Base-by-base conservation (phyloP, 2,797 vertebrate genomes). In the Okamejei kenojei region DNA sequence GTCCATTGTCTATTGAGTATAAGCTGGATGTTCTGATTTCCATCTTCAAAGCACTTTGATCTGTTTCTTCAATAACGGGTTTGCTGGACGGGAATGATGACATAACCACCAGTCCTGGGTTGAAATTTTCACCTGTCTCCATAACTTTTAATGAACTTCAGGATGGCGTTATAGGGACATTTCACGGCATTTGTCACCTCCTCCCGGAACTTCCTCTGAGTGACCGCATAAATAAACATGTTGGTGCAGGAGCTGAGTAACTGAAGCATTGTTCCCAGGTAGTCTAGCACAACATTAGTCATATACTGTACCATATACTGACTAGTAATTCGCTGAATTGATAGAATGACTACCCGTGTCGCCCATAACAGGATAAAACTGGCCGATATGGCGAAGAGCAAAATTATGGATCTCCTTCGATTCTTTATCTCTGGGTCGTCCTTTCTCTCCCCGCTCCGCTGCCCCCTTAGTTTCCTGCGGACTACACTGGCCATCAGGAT, bases 291-390 rank as follows among this genome's bases (percentile, higher is more conserved):
- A 26, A 29, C 0, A 15, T 29, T 3, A 58, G 7, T 0, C 54
- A 10, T 1, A 26, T 19, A 0, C 21, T 9, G 1, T 54, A 0
- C 1, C 11, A 0, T 0, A 13, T 29, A 84, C 38, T 0, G 26
- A 0, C 23, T 0, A 61, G 9, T 61, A 84, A n/a, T 17, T 61
- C 45, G 21, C 45, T n/a, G 54, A 84, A 61, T 29, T 23, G 54
- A 3, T 29, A 84, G 81, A 84, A 0, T 29, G 10, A 84, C 10
- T 1, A 84, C 81, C 23, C 29, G 29, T 23, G 23, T 0, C 6
- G 21, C 29, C 74, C 74, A 77, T 9, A 77, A n/a, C 19, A 77
- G 23, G 74, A 77, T 26, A n/a, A 77, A 77, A 77, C 23, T 77
- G 74, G 5, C 23, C 4, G 74, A 77, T 26, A 77, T 77, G 19